Conservation (phyloP, 2,113 vertebrate genomes). For the Empidonax traillii region DNA sequence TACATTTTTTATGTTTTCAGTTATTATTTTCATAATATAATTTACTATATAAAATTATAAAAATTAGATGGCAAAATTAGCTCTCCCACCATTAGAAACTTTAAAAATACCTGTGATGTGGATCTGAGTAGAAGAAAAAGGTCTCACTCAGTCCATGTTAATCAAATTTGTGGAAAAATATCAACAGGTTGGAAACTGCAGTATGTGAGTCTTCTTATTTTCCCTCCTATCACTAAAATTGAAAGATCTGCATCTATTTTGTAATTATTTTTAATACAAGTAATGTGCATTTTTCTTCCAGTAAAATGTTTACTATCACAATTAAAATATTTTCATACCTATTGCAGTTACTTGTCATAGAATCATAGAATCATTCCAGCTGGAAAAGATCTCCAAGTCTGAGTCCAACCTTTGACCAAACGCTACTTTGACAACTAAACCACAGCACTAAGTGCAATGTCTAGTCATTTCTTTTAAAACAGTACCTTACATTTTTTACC, state of each 20-base stretch:
- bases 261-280: neutral
- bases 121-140: neutral
- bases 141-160: neutral
- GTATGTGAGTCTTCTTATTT: neutral
- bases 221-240: neutral
- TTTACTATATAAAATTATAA: neutral
- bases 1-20: neutral
- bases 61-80: neutral
- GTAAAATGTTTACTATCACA: neutral
- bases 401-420: neutral
- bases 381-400: neutral
- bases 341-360: neutral
- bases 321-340: neutral
- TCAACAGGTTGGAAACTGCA: neutral
- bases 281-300: neutral
- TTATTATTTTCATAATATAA: neutral
- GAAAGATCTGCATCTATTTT: neutral
- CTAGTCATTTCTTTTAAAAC: neutral
- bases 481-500: neutral
- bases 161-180: neutral
- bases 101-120: neutral
- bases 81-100: neutral
- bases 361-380: neutral
- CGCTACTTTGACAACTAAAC: rapidly evolving
- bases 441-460: neutral